A percentile compares a stretch with the other conserved stretches of the same genome.
phyloP scores from a whole-genome alignment of 2,113 vertebrate genomes.

The Phyllostomus discolor region DNA sequence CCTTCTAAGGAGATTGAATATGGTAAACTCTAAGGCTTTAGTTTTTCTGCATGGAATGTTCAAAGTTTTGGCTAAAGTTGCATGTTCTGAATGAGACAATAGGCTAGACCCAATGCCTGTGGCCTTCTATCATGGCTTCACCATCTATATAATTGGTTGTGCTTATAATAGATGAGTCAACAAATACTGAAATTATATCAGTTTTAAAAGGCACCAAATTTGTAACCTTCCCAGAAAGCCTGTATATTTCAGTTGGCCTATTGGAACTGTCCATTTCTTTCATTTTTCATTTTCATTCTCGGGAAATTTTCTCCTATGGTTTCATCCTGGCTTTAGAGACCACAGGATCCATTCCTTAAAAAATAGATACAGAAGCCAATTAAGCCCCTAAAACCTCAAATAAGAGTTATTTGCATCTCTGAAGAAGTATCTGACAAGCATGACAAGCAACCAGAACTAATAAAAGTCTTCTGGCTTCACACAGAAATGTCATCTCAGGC shows the following conservation, averaged over 20 bases:
- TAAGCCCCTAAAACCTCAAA: conserved; percentile 47
- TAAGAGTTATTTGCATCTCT: conserved; percentile 49
- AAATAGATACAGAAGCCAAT: conserved; percentile 56
- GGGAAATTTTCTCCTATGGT: neutral
- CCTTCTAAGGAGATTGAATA: neutral
- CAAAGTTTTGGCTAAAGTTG: neutral
- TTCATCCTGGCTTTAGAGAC: neutral
- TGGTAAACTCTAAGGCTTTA: neutral
- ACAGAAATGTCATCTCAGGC: neutral
- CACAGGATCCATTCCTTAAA: conserved; percentile 32
- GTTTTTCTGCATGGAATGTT: neutral
- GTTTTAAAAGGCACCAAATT: neutral
- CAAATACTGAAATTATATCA: neutral
- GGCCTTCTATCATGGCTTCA: neutral
- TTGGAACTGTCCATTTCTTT: neutral
- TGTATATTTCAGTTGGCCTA: neutral
- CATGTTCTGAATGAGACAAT: neutral
- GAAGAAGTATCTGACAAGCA: conserved; percentile 46
- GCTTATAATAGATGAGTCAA: neutral
- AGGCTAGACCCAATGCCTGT: neutral
- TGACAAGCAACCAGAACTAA: conserved; percentile 41
- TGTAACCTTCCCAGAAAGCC: neutral
- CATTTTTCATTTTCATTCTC: neutral
- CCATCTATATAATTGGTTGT: neutral
- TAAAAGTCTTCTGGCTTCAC: conserved; percentile 10